Percentiles rank a stretch among this genome's conserved stretches.
These are phyloP conservation scores for Lepus timidus DNA, from an alignment of 2,113 vertebrate species.

Conservation along the genomic window DNA sequence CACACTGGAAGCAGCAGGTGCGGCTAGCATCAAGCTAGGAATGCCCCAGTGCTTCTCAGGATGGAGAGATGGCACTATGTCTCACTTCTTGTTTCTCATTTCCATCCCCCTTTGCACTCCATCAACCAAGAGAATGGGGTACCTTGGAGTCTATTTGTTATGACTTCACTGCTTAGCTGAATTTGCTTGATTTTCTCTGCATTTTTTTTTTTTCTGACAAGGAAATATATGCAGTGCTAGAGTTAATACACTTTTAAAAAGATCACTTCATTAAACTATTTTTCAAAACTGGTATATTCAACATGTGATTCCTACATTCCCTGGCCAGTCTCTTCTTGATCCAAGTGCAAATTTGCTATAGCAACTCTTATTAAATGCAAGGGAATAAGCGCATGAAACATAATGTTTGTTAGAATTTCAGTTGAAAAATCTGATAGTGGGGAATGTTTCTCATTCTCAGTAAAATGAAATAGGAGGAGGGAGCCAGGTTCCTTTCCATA, in stretches of 20 bases:
- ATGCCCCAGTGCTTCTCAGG: background rate
- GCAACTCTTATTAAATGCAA: background rate
- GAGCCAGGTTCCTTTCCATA: background rate
- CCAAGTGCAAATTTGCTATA: background rate
- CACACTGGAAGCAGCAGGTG: background rate
- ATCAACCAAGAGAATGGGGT: background rate
- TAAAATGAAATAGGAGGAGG: background rate
- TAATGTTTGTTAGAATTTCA: background rate
- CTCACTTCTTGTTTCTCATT: background rate
- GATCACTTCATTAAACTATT: background rate
- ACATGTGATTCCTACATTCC: background rate
- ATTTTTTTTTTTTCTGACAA: background rate
- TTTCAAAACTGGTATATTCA: background rate
- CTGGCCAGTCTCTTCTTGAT: background rate
- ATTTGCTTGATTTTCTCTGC: constrained; percentile 19
- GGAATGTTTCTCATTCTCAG: background rate
- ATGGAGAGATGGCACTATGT: background rate
- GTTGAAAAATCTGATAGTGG: background rate
- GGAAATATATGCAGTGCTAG: background rate
- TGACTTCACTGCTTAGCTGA: background rate
- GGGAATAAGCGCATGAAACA: background rate
- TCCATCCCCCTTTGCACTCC: background rate
- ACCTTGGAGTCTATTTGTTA: background rate
- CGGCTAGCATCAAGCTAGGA: background rate
- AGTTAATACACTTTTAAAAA: background rate